Conservation (phyloP, 2,113 vertebrate genomes). For the Calidris pygmaea region DNA sequence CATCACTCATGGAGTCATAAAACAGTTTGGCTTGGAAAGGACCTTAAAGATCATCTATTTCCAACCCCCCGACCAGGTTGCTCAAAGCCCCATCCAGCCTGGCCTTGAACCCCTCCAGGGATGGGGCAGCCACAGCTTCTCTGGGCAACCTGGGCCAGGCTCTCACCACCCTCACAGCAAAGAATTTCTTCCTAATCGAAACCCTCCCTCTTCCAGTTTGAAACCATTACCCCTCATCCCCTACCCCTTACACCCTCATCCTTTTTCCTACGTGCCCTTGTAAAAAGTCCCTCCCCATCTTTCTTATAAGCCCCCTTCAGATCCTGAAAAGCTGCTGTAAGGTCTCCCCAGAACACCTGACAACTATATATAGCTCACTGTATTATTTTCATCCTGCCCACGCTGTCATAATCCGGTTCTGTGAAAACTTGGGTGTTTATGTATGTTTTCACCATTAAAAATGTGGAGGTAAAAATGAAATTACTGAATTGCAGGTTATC, state of each 20-base stretch:
- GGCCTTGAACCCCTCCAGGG: no score
- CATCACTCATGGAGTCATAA: not conserved
- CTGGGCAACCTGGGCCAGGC: not conserved
- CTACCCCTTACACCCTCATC: no score
- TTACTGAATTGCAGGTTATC: not conserved
- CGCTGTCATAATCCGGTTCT: rapidly evolving
- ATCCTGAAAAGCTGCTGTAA: not conserved
- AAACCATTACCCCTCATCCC: not conserved
- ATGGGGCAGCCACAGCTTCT: not conserved
- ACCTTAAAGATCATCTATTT: no score
- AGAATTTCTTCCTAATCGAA: not conserved
- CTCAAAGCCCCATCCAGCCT: no score
- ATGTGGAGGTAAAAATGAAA: rapidly evolving
- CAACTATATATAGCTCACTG: not conserved
- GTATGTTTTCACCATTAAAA: not conserved
- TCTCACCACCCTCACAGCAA: not conserved
- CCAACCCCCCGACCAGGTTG: no score
- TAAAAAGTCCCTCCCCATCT: not conserved
- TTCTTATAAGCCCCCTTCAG: not conserved
- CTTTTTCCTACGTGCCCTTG: not conserved
- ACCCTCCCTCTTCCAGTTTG: not conserved
- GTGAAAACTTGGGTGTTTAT: rapidly evolving
- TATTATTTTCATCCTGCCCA: not conserved
- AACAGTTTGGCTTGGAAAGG: no score
- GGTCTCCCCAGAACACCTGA: not conserved